Evolutionary conservation across 2,888 invertebrate species (phyloP).

Genomic region (Neria commutata): DNA sequence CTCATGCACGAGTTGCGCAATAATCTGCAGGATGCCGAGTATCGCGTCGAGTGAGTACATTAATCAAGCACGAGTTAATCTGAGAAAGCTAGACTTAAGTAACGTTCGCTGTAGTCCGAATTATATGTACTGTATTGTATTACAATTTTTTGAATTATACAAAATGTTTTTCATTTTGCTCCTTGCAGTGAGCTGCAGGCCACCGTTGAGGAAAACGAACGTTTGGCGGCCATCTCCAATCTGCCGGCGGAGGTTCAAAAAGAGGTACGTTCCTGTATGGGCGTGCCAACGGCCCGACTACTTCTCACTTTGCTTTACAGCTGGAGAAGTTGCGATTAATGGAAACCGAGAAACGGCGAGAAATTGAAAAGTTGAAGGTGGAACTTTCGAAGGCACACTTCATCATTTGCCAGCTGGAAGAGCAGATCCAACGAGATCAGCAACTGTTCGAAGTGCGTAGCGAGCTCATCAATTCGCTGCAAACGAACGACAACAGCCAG

Average conservation of each 20-base stretch:
- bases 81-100: no score
- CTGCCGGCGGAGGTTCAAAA: conserved; percentile 19
- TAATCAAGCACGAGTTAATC: background rate
- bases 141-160: no score
- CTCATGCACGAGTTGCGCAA: conserved; percentile 4
- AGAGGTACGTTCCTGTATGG: conserved; percentile 23
- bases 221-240: conserved; percentile 7
- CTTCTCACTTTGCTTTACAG: conserved; percentile 7
- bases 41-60: conserved; percentile 20
- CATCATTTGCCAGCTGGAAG: conserved; percentile 41
- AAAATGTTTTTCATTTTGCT: no score
- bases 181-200: conserved; percentile 25
- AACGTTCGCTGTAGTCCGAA: no score
- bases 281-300: background rate
- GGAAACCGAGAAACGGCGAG: conserved; percentile 35
- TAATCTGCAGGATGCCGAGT: conserved; percentile 22
- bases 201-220: conserved; percentile 8
- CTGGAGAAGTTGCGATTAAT: conserved; percentile 29
- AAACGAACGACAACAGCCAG: conserved; percentile 45
- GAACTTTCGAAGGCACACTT: conserved; percentile 38
- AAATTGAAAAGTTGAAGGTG: conserved; percentile 39
- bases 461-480: conserved; percentile 49
- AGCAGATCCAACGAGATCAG: conserved; percentile 43
- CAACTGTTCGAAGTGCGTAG: conserved; percentile 46
- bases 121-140: no score